These are phyloP conservation scores for Lycocorax pyrrhopterus DNA, from an alignment of 2,113 vertebrate genomes.

Conservation along the genomic window DNA sequence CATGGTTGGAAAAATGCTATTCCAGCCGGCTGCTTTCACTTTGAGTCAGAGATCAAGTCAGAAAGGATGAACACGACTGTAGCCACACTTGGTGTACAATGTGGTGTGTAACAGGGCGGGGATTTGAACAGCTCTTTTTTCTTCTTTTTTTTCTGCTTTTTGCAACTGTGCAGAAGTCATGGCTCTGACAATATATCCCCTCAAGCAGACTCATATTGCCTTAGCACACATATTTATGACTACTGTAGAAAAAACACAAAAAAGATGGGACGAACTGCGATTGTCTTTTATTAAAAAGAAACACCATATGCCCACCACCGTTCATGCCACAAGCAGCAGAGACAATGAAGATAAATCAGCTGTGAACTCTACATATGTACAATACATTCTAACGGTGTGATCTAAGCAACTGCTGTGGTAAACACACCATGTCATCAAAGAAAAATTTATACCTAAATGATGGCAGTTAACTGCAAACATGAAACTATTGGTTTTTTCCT, in stretches of 20 bases:
- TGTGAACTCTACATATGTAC: background rate
- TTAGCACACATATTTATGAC: background rate
- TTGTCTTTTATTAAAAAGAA: background rate
- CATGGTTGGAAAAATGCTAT: background rate
- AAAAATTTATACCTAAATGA: background rate
- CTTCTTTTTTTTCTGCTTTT: background rate
- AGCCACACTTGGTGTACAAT: background rate
- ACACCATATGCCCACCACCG: background rate
- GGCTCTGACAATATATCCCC: background rate
- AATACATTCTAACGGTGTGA: background rate
- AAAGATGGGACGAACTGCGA: background rate
- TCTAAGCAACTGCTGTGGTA: background rate
- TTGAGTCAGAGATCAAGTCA: background rate
- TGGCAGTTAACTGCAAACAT: background rate
- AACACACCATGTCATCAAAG: background rate
- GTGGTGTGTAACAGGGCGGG: background rate
- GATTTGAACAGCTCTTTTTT: background rate
- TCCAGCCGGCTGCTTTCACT: conserved; percentile 12
- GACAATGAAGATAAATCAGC: background rate
- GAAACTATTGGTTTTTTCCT: background rate
- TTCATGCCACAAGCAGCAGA: background rate
- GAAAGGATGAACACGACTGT: background rate
- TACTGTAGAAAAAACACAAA: background rate
- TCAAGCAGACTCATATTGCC: background rate
- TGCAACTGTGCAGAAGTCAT: background rate